Base-by-base conservation (phyloP, 2,113 vertebrate species). In the Periophthalmodon schlosseri region DNA sequence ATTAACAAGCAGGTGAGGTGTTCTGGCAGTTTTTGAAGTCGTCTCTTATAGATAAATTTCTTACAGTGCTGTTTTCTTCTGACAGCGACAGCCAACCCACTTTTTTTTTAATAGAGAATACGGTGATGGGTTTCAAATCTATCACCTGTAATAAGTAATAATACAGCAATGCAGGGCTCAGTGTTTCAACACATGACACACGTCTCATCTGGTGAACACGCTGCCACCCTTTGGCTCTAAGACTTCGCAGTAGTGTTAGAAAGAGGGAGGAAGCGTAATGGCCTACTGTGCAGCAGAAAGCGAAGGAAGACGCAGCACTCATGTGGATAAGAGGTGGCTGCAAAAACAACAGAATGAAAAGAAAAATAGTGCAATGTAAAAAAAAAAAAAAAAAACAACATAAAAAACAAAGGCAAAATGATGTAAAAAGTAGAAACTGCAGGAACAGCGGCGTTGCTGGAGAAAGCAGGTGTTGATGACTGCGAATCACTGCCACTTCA, bases 391-490 rank as follows among this genome's bases (percentile, higher is more conserved):
- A 10, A 68, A 69, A 58, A 50, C n/a, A n/a, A 28, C 28, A 28
- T 28, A 50, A 12, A 72, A 50, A 75, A 60, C 15, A 60, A 69
- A 33, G 69, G 5, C 23, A 33, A 75, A 54, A 57, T 77, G 74
- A 83, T 66, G 52, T 21, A 70, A 18, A 50, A 80, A 69, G 71
- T 70, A 52, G 70, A 74, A 73, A 78, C 69, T 78, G 69, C 9
- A 64, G 68, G 78, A 75, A 23, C 77, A n/a, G 72, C 23, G 4
- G 21, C 28, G 3, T 11, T 46, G 36, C 73, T 70, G 11, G 0
- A 71, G 72, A 69, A 77, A 82, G 83, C 77, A 85, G 75, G 85
- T 87, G 87, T 85, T 89, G 79, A 87, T 87, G 75, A 82, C 73
- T 85, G 84, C 83, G 80, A 85, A 79, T 80, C 76, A 61, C 47